phyloP scores from a whole-genome alignment of 2,888 invertebrate genomes.

The Protula sp. region DNA sequence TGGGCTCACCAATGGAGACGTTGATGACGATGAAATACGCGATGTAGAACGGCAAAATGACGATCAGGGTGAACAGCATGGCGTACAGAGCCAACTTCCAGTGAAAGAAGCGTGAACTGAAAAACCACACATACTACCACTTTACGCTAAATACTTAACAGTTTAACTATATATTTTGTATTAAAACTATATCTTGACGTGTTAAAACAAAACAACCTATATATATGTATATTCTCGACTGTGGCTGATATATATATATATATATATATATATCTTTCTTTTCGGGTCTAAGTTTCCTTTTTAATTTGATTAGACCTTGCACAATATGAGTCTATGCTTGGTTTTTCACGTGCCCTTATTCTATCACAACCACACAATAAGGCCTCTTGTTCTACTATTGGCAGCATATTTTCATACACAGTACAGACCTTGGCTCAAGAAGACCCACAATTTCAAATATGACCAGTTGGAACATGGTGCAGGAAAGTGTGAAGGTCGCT shows the following conservation, averaged over 20 bases:
- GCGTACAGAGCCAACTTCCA: slow-evolving; percentile 91
- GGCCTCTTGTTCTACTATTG: no score
- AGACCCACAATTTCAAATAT: slow-evolving; percentile 98
- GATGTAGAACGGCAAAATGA: slow-evolving; percentile 93
- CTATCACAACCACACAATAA: no score
- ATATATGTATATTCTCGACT: no score
- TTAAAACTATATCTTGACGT: slow-evolving; percentile 22
- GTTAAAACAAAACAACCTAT: no score
- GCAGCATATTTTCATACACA: no score
- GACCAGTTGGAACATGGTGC: slow-evolving; percentile 98
- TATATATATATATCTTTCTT: no score
- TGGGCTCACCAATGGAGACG: slow-evolving; percentile 61
- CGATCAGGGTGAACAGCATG: slow-evolving; percentile 88
- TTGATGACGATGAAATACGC: slow-evolving; percentile 90
- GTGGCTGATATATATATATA: no score
- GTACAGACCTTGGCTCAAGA: slow-evolving; percentile 86
- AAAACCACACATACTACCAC: no score
- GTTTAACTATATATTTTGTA: neutral
- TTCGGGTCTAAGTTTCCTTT: no score
- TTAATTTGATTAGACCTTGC: no score
- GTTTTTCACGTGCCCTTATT: no score
- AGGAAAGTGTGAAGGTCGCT: slow-evolving; percentile 89
- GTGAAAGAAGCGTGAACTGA: slow-evolving; percentile 84
- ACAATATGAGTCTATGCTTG: no score
- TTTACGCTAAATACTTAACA: neutral